Conservation (phyloP, 2,888 invertebrate species). For the Argyresthia goedartella region DNA sequence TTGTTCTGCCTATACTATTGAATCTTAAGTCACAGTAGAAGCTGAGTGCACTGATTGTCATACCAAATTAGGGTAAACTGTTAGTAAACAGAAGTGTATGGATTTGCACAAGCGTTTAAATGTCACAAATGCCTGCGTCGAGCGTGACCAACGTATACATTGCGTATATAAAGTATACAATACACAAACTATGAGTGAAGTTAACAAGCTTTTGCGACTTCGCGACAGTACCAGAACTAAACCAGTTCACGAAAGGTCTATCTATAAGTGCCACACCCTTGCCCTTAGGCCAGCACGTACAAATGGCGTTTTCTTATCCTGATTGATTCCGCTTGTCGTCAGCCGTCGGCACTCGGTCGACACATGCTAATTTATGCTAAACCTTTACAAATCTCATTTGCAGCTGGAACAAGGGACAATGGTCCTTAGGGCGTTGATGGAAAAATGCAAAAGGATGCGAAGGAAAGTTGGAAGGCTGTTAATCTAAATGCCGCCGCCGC, state of each 20-base stretch:
- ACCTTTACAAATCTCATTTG: background rate
- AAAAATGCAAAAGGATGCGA: background rate
- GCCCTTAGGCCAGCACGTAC: background rate
- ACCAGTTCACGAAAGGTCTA: slow-evolving; percentile 1
- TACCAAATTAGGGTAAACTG: too few relatives aligned
- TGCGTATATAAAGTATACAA: too few relatives aligned
- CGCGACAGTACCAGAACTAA: too few relatives aligned
- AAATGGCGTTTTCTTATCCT: slow-evolving; percentile 3
- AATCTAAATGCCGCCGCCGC: slow-evolving; percentile 1
- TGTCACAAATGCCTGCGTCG: too few relatives aligned
- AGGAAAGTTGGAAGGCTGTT: background rate
- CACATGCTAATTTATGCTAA: slow-evolving; percentile 5
- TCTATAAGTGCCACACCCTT: background rate
- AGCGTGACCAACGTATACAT: too few relatives aligned
- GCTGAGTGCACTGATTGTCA: too few relatives aligned
- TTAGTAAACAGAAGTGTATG: too few relatives aligned
- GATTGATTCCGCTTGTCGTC: slow-evolving; percentile 3
- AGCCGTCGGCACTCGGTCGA: slow-evolving; percentile 1
- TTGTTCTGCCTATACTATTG: too few relatives aligned
- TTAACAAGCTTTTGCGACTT: too few relatives aligned
- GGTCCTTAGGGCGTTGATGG: background rate
- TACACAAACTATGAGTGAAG: background rate
- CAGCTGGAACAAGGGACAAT: background rate
- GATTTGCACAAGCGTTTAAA: too few relatives aligned
- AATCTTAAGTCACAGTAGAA: too few relatives aligned